phyloP scores from a whole-genome alignment of 23 tunicate genomes.

The Trididemnum miniatum region DNA sequence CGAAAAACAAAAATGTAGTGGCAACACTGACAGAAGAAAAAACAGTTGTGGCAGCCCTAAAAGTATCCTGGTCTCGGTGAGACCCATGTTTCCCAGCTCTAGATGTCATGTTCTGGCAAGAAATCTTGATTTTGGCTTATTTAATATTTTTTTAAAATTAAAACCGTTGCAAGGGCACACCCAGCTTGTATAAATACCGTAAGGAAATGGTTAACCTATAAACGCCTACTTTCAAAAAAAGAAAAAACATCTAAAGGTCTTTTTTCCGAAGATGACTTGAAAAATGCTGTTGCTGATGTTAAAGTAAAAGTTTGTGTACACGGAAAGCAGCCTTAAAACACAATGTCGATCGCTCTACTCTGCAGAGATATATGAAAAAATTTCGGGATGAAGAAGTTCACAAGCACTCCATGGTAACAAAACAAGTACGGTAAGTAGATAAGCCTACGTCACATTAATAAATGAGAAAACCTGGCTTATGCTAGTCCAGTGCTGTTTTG shows the following conservation, averaged over 20 bases:
- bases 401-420: slow-evolving; percentile 27
- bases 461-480: not conserved
- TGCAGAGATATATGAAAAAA: slow-evolving; percentile 4
- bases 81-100: too few relatives aligned
- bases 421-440: slow-evolving; percentile 27
- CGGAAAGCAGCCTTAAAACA: slow-evolving; percentile 5
- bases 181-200: too few relatives aligned
- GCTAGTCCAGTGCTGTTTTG: not conserved
- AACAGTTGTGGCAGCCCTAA: too few relatives aligned
- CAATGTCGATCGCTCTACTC: slow-evolving; percentile 15
- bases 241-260: not conserved
- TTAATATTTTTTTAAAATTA: too few relatives aligned
- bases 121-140: too few relatives aligned
- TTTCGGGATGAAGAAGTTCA: not conserved
- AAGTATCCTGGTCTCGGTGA: too few relatives aligned
- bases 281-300: slow-evolving; percentile 5
- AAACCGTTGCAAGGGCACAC: too few relatives aligned
- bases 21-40: too few relatives aligned
- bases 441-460: not conserved
- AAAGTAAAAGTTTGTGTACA: not conserved
- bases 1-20: too few relatives aligned
- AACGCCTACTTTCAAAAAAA: slow-evolving; percentile 31
- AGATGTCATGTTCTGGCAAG: too few relatives aligned
- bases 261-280: slow-evolving; percentile 13
- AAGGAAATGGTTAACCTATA: not conserved